Evolutionary conservation across 2,888 invertebrate genomes (phyloP), one percentile per base, ranked within the genome.

Genomic region (Galeruca laticollis): DNA sequence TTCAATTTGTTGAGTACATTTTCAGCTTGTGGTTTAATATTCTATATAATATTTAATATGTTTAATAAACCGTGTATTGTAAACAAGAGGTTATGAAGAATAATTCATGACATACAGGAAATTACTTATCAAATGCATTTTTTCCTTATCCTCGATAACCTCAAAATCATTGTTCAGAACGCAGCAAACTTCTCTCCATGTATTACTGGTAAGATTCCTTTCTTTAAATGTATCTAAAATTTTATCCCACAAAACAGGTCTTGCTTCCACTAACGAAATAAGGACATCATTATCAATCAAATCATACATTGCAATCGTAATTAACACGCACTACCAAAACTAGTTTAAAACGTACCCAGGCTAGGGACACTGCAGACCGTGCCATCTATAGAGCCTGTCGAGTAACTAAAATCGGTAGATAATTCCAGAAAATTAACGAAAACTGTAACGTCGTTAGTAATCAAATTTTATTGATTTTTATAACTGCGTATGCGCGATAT

Each of bases 211-310:
- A 31, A 20, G 49, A 63, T 60, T 69, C 40, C 63, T 15, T 26
- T 69, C 60, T 37, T 69, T 63, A 59, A 59, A 69, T 51, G 37
- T 21, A 13, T 56, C 51, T 21, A 57, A 59, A 49, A 60, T 52
- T 57, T 69, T 63, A 31, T 69, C 63, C 63, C 63, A 64, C 60
- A 52, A 63, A 26, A 63, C 63, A 63, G 69, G 69, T 52, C 31
- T 57, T 62, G 59, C 60, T 33, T 69, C 59, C 20, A 64, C 47
- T 35, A 64, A 49, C 15, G 64, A 57, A 35, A 69, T 64, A 47
- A 63, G 63, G 26, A 64, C 37, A 51, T 69, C 64, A 57, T 37
- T 49, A 52, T 69, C 63, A 31, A 68, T 60, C 20, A 56, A 26
- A 18, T 61, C 59, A 35, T 37, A 47, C 15, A 61, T 61, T 61